Base-by-base conservation (phyloP, 37 sponge, comb jelly and placozoan species). In the Mnemiopsis leidyi region DNA sequence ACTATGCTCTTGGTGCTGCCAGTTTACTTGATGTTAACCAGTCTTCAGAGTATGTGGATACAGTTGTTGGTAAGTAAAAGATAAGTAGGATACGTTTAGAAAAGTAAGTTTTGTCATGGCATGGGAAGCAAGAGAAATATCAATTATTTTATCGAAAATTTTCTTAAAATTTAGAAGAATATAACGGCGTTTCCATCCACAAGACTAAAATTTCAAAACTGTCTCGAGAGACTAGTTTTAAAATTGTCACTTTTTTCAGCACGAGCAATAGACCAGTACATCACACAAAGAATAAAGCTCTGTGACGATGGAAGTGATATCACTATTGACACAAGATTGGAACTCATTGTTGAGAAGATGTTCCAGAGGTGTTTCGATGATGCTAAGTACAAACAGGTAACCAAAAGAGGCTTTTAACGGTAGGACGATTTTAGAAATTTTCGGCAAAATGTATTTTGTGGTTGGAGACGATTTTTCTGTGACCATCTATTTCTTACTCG, bases 11-110 rank as follows among this genome's bases (percentile, higher is more conserved):
- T 25, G 95, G 96, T 16, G 97, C 97, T 39, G 99, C 96, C 36
- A 38, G 92, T 35, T 94, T 92, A 69, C 96, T 98, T 92, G 95
- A 98, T 39, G 96, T 98, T 68, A 96, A 94, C 69, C 93, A 88
- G 23, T 95, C 94, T 1, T 95, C 97, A 3, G 97, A 98, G 95
- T 98, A 97, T 92, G 95, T 96, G 33, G 97, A 97, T 32, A 97
- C 97, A 31, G 96, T 97, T 38, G 83, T 98, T 21, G 96, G 97
- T 96, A 32, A 95, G 99, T 93, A n/a, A n/a, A n/a, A n/a, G n/a
- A n/a, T n/a, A n/a, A n/a, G n/a, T n/a, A n/a, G n/a, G n/a, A n/a
- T n/a, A n/a, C n/a, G n/a, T n/a, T n/a, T n/a, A n/a, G n/a, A n/a
- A n/a, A n/a, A n/a, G n/a, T n/a, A n/a, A n/a, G n/a, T n/a, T n/a